phyloP scores from a whole-genome alignment of 2,113 vertebrate genomes.

The Grallaria varia region DNA sequence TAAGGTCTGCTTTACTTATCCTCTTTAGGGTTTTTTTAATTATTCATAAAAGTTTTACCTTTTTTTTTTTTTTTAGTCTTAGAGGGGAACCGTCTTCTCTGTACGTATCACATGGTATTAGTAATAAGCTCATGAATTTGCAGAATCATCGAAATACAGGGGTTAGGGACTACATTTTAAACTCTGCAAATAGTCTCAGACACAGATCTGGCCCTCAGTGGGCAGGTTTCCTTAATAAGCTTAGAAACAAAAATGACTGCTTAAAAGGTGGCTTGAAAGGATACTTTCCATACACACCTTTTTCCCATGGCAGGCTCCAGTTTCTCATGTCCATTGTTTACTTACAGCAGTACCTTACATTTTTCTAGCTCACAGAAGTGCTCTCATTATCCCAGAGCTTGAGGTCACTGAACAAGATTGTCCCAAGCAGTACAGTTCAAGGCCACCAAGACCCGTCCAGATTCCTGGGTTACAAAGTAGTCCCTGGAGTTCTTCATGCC shows the following conservation, averaged over 20 bases:
- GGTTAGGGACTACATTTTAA: not conserved
- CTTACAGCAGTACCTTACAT: not conserved
- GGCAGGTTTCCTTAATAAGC: not conserved
- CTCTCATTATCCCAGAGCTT: not conserved
- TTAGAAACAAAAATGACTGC: not conserved
- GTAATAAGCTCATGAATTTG: not conserved
- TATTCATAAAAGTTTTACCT: not conserved
- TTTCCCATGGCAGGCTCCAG: not conserved
- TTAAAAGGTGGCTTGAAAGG: not conserved
- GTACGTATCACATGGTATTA: not conserved
- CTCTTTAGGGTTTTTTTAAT: not conserved
- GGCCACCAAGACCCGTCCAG: not conserved
- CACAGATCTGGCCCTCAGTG: not conserved
- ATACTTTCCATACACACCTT: not conserved
- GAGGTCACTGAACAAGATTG: not conserved
- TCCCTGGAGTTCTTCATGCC: not conserved
- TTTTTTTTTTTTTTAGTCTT: not conserved
- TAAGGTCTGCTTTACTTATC: not conserved
- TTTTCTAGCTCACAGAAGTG: not conserved
- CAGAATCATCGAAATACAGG: not conserved
- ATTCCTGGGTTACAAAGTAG: not conserved
- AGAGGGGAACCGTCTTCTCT: rapidly evolving
- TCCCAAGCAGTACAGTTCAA: not conserved
- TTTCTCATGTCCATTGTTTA: not conserved
- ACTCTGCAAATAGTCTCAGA: not conserved